Conservation (phyloP, 92 coral and sea anemone species). For the Virgularia gustaviana region DNA sequence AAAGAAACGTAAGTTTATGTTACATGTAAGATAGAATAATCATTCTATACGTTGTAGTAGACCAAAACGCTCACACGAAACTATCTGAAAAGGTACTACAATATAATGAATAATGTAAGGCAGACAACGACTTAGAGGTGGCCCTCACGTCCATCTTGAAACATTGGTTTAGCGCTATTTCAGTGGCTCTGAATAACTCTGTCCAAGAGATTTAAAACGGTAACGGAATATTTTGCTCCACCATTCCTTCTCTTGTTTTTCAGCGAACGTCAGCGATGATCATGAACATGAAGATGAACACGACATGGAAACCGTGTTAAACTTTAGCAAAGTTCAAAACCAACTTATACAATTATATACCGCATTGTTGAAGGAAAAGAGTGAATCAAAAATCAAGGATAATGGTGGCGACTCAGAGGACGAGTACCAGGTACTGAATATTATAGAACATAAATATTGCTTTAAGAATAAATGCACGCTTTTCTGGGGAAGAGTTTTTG, state of each 20-base stretch:
- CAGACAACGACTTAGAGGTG: too few relatives aligned
- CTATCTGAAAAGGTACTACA: too few relatives aligned
- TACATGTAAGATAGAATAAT: too few relatives aligned
- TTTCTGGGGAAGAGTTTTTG: not conserved
- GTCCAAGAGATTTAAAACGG: too few relatives aligned
- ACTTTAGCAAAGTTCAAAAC: conserved; percentile 61
- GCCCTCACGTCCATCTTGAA: too few relatives aligned
- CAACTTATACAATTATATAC: conserved; percentile 68
- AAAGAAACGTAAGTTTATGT: conserved; percentile 69
- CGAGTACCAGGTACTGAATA: not conserved
- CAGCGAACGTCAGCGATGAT: conserved; percentile 49
- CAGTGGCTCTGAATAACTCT: too few relatives aligned
- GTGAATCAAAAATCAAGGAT: conserved; percentile 12
- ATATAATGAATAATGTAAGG: too few relatives aligned
- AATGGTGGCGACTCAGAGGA: conserved; percentile 23
- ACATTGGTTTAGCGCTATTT: too few relatives aligned
- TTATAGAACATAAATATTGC: not conserved
- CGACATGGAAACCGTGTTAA: conserved; percentile 58
- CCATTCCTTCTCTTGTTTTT: too few relatives aligned
- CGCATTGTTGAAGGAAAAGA: conserved; percentile 43
- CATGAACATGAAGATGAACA: conserved; percentile 60
- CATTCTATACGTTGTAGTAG: too few relatives aligned
- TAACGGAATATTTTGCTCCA: too few relatives aligned
- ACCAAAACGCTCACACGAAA: too few relatives aligned
- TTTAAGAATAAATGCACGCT: not conserved